Evolutionary conservation across 2,888 invertebrate genomes (phyloP).

Genomic region (Cataglyphis rosenhaueri): DNA sequence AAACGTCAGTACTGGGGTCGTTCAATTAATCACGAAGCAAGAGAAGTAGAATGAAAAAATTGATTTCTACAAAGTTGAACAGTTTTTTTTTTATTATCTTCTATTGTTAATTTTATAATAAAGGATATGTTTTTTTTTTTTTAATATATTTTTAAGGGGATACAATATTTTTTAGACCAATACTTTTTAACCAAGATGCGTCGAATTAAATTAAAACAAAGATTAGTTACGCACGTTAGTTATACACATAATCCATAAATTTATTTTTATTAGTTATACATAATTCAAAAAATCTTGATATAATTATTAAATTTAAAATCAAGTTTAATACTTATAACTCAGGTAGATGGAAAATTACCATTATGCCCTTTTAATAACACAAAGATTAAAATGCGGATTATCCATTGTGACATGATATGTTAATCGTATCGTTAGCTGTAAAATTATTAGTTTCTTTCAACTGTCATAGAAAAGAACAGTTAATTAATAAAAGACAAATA

Average conservation of each 20-base stretch:
- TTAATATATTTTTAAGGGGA: not conserved
- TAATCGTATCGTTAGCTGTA: not conserved
- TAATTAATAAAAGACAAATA: not conserved
- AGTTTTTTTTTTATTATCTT: not conserved
- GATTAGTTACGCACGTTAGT: not conserved
- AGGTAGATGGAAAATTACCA: not conserved
- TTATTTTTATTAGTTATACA: not conserved
- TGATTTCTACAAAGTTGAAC: not conserved
- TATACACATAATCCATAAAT: too few species aligned
- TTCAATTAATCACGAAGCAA: not conserved
- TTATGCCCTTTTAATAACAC: not conserved
- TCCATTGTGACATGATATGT: not conserved
- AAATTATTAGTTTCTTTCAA: conserved; percentile 4
- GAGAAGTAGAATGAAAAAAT: not conserved
- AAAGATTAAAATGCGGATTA: not conserved
- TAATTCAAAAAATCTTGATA: not conserved
- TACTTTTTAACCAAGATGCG: not conserved
- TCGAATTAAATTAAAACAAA: not conserved
- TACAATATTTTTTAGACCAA: not conserved
- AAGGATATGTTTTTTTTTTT: not conserved
- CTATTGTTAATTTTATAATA: not conserved
- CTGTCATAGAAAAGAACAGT: not conserved
- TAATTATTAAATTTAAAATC: not conserved
- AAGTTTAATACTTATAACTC: not conserved
- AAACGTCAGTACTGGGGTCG: not conserved